Base-by-base conservation (phyloP, 2,888 invertebrate species). In the Hemaris fuciformis region DNA sequence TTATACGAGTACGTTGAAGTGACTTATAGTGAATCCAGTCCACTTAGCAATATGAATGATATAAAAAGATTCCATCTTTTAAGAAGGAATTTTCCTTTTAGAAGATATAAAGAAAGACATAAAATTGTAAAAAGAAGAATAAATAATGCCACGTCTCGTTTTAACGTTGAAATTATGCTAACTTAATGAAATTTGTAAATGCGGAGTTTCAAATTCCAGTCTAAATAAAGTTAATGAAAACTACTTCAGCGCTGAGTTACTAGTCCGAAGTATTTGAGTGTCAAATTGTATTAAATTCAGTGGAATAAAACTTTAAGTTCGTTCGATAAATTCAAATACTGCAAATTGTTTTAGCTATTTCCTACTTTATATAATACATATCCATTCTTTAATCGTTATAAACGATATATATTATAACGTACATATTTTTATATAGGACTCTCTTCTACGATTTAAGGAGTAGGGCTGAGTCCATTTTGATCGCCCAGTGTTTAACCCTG, bases 171-270 rank as follows among this genome's bases (percentile, higher is more conserved):
- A 53, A 53, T 53, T 53, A 53, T 53, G 53, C 31, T 18, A 53
- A 53, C 53, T 53, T 31, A 53, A 53, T 53, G 53, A 53, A 53
- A 31, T 53, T 31, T 8, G 27, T 27, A 53, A 53, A 53, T 20
- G 31, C 53, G 7, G 27, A 53, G 31, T 53, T 53, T 27, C 31
- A 53, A 53, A 53, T 53, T 53, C 31, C 53, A 18, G 53, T 18
- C 31, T 53, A 53, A 53, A 53, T 53, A 53, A 53, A 53, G 27
- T 31, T 53, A 53, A 53, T 53, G 53, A 31, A 53, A 53, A 53
- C 31, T 53, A 31, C 53, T 53, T 53, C 10, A 10, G 31, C 31
- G 27, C 10, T 27, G 31, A 46, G 46, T 25, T 31, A 31, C 23
- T 22, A 46, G 22, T 46, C 53, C 27, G 3, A 27, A 25, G 48